These are phyloP conservation scores for Lepus americanus DNA, from an alignment of 2,113 vertebrate species.

Conservation along the genomic window DNA sequence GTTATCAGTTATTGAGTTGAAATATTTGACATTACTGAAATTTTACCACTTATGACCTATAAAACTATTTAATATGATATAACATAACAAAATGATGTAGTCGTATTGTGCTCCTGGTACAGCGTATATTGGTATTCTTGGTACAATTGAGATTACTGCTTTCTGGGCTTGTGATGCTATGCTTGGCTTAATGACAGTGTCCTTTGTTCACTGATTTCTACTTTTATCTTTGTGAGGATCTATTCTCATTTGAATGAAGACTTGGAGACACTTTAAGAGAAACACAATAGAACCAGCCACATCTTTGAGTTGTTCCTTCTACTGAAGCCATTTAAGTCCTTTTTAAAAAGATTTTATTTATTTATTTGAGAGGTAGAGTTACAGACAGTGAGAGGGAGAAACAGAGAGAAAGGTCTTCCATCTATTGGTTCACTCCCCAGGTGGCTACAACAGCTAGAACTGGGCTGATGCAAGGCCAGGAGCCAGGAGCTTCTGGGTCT, in stretches of 20 bases:
- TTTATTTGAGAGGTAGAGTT: too few relatives aligned
- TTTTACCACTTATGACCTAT: neutral
- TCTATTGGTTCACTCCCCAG: too few relatives aligned
- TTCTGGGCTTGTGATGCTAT: neutral
- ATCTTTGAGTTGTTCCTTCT: neutral
- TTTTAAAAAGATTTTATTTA: too few relatives aligned
- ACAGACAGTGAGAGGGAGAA: too few relatives aligned
- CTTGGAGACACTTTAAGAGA: neutral
- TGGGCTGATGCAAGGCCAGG: too few relatives aligned
- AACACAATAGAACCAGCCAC: neutral
- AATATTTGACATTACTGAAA: neutral
- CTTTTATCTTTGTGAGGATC: neutral
- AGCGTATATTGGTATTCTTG: neutral
- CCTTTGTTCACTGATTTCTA: neutral
- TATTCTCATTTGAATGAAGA: slow-evolving; percentile 23
- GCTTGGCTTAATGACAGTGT: neutral
- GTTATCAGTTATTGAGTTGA: neutral
- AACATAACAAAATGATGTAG: neutral
- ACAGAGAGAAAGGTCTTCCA: too few relatives aligned
- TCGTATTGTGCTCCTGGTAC: neutral
- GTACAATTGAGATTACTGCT: neutral
- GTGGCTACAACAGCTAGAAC: too few relatives aligned
- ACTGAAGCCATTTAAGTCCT: neutral
- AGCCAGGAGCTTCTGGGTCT: too few relatives aligned
- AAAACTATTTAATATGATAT: neutral